phyloP scores from a whole-genome alignment of 2,888 invertebrate species.

The Cyrtodaria siliqua region DNA sequence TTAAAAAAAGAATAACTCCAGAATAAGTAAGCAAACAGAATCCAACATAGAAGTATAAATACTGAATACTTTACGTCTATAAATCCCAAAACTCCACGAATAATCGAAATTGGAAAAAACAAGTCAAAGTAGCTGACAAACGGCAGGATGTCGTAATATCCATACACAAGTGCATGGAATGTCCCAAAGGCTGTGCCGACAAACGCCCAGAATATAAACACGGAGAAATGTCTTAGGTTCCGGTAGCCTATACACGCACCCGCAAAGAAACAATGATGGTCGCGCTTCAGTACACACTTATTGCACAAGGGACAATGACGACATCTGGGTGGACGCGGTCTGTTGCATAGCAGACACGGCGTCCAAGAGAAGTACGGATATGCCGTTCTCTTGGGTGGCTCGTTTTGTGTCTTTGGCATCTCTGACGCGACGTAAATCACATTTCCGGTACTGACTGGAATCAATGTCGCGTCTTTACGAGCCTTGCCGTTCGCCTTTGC shows the following conservation, averaged over 20 bases:
- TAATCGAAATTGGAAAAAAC: slow-evolving; percentile 70
- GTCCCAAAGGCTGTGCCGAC: slow-evolving; percentile 71
- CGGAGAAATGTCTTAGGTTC: slow-evolving; percentile 82
- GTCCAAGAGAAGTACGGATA: slow-evolving; percentile 84
- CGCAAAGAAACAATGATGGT: slow-evolving; percentile 84
- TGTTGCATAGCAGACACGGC: slow-evolving; percentile 78
- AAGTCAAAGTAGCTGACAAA: slow-evolving; percentile 69
- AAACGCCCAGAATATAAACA: slow-evolving; percentile 78
- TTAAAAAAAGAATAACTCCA: slow-evolving; percentile 70
- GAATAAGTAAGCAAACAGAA: slow-evolving; percentile 72
- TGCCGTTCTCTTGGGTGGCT: slow-evolving; percentile 55
- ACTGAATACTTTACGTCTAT: slow-evolving; percentile 54
- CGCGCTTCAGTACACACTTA: slow-evolving; percentile 82
- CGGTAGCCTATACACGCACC: slow-evolving; percentile 81
- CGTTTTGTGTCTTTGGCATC: slow-evolving; percentile 26
- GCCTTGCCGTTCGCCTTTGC: neutral
- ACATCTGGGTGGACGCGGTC: slow-evolving; percentile 81
- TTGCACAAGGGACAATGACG: slow-evolving; percentile 83
- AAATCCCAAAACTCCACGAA: slow-evolving; percentile 71
- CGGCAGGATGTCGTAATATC: slow-evolving; percentile 45
- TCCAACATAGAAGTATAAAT: slow-evolving; percentile 68
- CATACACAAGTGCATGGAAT: slow-evolving; percentile 53
- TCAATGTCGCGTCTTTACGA: slow-evolving; percentile 29
- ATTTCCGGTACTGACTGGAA: slow-evolving; percentile 21
- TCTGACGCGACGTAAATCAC: slow-evolving; percentile 57